These are phyloP conservation scores for Drosophila recens DNA, from an alignment of 2,888 invertebrate genomes.

Conservation along the genomic window DNA sequence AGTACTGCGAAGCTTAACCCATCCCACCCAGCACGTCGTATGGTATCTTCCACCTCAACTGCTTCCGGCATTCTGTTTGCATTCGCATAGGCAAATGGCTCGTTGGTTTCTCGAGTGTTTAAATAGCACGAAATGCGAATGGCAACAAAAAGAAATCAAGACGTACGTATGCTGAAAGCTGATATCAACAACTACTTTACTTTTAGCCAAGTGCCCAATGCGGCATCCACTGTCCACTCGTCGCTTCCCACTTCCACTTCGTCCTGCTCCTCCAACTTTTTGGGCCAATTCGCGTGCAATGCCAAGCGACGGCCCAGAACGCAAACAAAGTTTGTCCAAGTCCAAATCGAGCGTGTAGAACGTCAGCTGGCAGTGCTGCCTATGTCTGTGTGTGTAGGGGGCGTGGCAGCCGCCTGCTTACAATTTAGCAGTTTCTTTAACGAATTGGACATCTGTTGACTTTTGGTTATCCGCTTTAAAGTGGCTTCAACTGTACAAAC, in stretches of 20 bases:
- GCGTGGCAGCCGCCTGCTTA: constrained; percentile 35
- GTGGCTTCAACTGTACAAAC: constrained; percentile 9
- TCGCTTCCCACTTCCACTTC: background rate
- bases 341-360: constrained; percentile 73
- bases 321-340: constrained; percentile 65
- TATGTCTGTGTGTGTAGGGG: constrained; percentile 8
- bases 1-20: constrained; percentile 29
- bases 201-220: constrained; percentile 41
- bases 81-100: constrained; percentile 51
- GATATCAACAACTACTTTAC: constrained; percentile 74
- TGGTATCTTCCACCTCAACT: constrained; percentile 11
- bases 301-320: constrained; percentile 44
- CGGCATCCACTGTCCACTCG: constrained; percentile 21
- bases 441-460: constrained; percentile 69
- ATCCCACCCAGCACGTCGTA: constrained; percentile 2
- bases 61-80: constrained; percentile 56
- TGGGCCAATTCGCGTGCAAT: constrained; percentile 58
- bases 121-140: constrained; percentile 51
- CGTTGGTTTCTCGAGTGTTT: constrained; percentile 55
- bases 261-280: constrained; percentile 20
- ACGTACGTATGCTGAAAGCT: constrained; percentile 64
- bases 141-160: constrained; percentile 26
- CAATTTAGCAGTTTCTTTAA: constrained; percentile 46
- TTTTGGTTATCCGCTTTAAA: constrained; percentile 44
- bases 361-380: constrained; percentile 62